phyloP scores from a whole-genome alignment of 2,113 vertebrate genomes.

The Xenopus laevis region DNA sequence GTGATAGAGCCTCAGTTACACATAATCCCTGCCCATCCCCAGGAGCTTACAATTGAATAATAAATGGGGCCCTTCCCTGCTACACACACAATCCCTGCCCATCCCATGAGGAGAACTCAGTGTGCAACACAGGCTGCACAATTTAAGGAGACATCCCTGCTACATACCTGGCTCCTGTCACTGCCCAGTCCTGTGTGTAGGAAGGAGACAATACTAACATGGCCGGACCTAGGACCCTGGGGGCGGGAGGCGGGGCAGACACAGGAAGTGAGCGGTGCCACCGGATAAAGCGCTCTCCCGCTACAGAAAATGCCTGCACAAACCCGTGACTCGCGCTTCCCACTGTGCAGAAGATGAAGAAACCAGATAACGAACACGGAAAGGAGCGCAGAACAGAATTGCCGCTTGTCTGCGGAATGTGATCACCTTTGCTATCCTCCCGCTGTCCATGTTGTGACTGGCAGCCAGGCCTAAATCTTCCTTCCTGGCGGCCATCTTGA shows the following conservation, averaged over 20 bases:
- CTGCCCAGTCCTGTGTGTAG: neutral
- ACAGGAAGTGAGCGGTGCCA: slow-evolving; percentile 16
- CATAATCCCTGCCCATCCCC: no score
- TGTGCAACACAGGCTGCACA: no score
- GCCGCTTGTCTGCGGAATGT: neutral
- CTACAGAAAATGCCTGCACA: neutral
- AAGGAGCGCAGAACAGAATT: neutral
- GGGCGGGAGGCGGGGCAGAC: slow-evolving; percentile 28
- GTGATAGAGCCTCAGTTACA: no score
- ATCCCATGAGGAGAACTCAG: no score
- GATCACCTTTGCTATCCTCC: neutral
- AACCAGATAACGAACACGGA: no score
- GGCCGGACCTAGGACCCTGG: slow-evolving; percentile 40
- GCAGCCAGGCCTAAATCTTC: neutral
- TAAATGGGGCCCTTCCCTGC: no score
- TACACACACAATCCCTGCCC: no score
- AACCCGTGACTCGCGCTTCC: no score
- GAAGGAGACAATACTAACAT: slow-evolving; percentile 23
- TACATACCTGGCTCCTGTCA: neutral
- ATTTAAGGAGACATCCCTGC: neutral
- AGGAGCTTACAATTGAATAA: no score
- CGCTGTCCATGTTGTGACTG: neutral
- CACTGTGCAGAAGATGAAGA: neutral
- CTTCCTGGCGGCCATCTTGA: neutral
- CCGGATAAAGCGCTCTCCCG: neutral